These are phyloP conservation scores for Drosophila mulleri DNA, from an alignment of 2,888 invertebrate species.

Conservation along the genomic window DNA sequence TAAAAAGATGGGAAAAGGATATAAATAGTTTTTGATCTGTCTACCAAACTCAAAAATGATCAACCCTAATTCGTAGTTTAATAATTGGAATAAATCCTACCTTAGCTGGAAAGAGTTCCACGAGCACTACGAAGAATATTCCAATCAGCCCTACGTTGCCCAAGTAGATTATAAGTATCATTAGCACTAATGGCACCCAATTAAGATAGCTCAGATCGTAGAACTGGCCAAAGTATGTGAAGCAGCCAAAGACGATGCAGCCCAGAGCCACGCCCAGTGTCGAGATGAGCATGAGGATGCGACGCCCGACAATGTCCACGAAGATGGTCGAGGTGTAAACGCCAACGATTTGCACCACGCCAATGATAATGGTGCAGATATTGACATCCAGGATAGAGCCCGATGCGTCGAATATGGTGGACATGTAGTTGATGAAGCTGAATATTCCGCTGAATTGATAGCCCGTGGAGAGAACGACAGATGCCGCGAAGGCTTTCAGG, in stretches of 20 bases:
- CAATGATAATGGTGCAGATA: slow-evolving; percentile 81
- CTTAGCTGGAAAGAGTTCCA: slow-evolving; percentile 83
- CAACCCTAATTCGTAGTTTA: no score
- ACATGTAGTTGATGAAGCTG: slow-evolving; percentile 82
- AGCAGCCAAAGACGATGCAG: slow-evolving; percentile 73
- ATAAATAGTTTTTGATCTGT: neutral
- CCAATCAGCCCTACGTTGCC: slow-evolving; percentile 81
- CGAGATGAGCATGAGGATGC: slow-evolving; percentile 79
- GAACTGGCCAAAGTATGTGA: slow-evolving; percentile 57
- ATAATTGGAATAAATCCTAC: slow-evolving; percentile 45
- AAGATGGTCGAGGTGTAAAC: slow-evolving; percentile 77
- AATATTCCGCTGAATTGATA: slow-evolving; percentile 81
- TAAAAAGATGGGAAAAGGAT: slow-evolving; percentile 42
- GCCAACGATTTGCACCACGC: slow-evolving; percentile 80
- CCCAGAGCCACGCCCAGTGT: slow-evolving; percentile 74
- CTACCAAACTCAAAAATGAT: no score
- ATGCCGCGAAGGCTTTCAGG: slow-evolving; percentile 68
- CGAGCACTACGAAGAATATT: slow-evolving; percentile 79
- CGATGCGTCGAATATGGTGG: slow-evolving; percentile 79
- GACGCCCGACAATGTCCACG: slow-evolving; percentile 81
- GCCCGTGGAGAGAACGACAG: slow-evolving; percentile 65
- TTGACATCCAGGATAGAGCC: slow-evolving; percentile 79
- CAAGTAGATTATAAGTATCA: slow-evolving; percentile 79
- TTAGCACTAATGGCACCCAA: slow-evolving; percentile 79
- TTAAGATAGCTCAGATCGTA: slow-evolving; percentile 60